A percentile compares a stretch with the other conserved stretches of the same genome.
Conservation (phyloP, 2,113 vertebrate genomes). For the Grammomys dolichurus region DNA sequence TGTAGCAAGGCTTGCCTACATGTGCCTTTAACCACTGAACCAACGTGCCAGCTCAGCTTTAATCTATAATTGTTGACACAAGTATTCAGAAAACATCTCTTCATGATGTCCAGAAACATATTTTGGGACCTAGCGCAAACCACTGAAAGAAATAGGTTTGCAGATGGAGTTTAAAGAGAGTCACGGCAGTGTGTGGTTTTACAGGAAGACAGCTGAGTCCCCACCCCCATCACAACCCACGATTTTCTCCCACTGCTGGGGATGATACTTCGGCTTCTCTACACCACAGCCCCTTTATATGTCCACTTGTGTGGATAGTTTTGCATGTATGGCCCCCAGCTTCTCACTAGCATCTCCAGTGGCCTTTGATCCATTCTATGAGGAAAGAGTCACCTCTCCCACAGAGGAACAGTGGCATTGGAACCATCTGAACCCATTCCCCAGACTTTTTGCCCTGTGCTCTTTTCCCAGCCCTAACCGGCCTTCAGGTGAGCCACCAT, state of each 20-base stretch:
- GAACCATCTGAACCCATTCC: neutral
- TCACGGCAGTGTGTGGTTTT: neutral
- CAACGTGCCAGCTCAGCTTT: neutral
- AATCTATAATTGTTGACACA: constrained; percentile 63
- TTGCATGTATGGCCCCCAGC: neutral
- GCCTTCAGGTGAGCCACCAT: accelerated
- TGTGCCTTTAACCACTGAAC: neutral
- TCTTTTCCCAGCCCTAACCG: neutral
- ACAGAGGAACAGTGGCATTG: neutral
- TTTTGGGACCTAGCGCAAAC: constrained; percentile 4
- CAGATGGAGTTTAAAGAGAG: constrained; percentile 47
- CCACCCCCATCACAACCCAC: neutral
- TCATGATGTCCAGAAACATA: constrained; percentile 17
- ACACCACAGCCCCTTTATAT: neutral
- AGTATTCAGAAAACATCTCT: constrained; percentile 55
- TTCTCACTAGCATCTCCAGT: neutral
- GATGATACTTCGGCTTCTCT: neutral
- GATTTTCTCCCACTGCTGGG: neutral
- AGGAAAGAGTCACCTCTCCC: neutral
- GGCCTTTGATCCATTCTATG: too few relatives aligned
- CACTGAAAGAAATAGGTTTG: neutral
- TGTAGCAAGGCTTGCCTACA: neutral
- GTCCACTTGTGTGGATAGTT: neutral
- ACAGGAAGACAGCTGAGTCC: neutral
- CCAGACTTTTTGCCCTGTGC: too few relatives aligned